A percentile compares a stretch with the other conserved stretches of the same genome.
Evolutionary conservation across 2,797 vertebrate species (phyloP).

Genomic region (Myoxocephalus aenaeus): DNA sequence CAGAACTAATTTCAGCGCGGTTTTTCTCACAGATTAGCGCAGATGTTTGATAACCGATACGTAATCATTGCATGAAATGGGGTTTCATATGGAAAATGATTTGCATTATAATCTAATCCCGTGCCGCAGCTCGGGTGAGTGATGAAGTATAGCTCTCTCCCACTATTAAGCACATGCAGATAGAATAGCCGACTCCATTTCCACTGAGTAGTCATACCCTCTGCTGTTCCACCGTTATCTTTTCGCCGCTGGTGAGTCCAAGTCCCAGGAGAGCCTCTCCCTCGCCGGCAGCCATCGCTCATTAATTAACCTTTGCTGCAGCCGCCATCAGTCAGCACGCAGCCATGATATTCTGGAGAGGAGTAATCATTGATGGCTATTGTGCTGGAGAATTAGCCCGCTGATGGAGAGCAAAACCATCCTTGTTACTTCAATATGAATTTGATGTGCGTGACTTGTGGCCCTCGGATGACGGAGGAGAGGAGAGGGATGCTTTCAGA

Average conservation of each 20-base stretch:
- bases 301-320: slow-evolving; percentile 81
- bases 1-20: slow-evolving; percentile 61
- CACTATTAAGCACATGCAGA: slow-evolving; percentile 61
- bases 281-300: slow-evolving; percentile 70
- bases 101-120: slow-evolving; percentile 55
- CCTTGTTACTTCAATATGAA: slow-evolving; percentile 34
- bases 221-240: slow-evolving; percentile 72
- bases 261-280: slow-evolving; percentile 70
- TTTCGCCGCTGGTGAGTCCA: slow-evolving; percentile 46
- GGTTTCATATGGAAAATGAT: slow-evolving; percentile 54
- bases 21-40: slow-evolving; percentile 53
- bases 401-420: slow-evolving; percentile 51
- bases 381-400: slow-evolving; percentile 57
- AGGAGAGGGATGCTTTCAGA: slow-evolving; percentile 1
- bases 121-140: slow-evolving; percentile 31
- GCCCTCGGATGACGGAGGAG: slow-evolving; percentile 48
- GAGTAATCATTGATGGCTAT: slow-evolving; percentile 63
- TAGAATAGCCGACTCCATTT: slow-evolving; percentile 69
- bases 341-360: slow-evolving; percentile 50
- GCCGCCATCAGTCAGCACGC: slow-evolving; percentile 66
- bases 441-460: slow-evolving; percentile 19
- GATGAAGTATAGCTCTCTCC: slow-evolving; percentile 59
- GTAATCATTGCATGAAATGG: slow-evolving; percentile 56
- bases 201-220: slow-evolving; percentile 71
- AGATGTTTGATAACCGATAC: slow-evolving; percentile 63